A percentile compares a stretch with the other conserved stretches of the same genome.
Conservation (phyloP, 2,797 vertebrate species). For the Phataginus tetradactyla region DNA sequence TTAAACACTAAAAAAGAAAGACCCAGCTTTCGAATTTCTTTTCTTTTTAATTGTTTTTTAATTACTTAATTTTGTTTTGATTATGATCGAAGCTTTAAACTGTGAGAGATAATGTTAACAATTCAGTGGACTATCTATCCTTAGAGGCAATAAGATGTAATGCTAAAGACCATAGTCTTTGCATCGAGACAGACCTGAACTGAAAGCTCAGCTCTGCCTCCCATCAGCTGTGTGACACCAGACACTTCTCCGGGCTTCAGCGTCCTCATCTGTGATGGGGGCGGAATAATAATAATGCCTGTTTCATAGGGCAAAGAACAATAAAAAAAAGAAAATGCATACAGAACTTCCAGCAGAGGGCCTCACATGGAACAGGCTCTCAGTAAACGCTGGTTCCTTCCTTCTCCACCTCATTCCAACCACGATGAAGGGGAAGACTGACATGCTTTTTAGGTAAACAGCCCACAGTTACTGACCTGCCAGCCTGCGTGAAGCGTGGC, state of each 20-base stretch:
- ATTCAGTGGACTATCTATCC: not conserved
- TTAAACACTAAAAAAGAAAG: slow-evolving; percentile 37
- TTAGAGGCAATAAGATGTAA: not conserved
- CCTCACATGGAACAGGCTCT: not conserved
- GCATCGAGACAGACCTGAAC: not conserved
- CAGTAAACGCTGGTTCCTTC: not conserved
- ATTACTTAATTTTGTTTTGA: slow-evolving; percentile 46
- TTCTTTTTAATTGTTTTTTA: slow-evolving; percentile 14
- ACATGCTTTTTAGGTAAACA: not conserved
- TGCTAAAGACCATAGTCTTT: not conserved
- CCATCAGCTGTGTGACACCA: not conserved
- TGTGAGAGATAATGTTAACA: not conserved
- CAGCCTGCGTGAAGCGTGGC: not conserved
- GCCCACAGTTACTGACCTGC: not conserved
- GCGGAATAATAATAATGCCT: not conserved
- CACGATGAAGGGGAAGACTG: not conserved
- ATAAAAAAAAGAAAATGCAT: not conserved
- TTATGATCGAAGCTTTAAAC: slow-evolving; percentile 31
- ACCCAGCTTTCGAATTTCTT: not conserved
- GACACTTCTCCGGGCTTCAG: not conserved
- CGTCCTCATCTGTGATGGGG: not conserved
- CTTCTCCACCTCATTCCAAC: not conserved
- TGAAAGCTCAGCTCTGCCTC: not conserved
- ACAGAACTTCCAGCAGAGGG: not conserved
- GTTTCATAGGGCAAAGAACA: not conserved